These are phyloP conservation scores for Microplitis mediator DNA, from an alignment of 1,140 invertebrate species.

Conservation along the genomic window DNA sequence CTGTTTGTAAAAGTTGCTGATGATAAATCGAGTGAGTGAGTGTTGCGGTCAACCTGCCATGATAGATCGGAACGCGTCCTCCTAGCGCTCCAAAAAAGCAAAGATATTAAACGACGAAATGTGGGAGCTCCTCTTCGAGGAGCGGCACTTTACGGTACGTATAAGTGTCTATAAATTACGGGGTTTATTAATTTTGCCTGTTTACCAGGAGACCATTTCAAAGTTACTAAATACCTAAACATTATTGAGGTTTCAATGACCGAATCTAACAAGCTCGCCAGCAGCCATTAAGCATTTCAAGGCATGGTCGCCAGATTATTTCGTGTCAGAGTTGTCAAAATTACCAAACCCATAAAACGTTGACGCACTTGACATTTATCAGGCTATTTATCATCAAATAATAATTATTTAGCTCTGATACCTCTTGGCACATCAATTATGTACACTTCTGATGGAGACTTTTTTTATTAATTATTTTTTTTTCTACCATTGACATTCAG, in stretches of 20 bases:
- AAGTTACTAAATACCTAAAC: neutral
- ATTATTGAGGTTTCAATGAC: slow-evolving; percentile 9
- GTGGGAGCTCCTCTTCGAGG: slow-evolving; percentile 43
- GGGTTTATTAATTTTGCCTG: neutral
- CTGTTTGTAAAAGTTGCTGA: neutral
- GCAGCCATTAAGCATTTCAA: slow-evolving; percentile 46
- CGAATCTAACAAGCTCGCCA: slow-evolving; percentile 29
- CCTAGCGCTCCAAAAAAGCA: slow-evolving; percentile 42
- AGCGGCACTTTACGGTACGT: slow-evolving; percentile 47
- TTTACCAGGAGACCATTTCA: neutral
- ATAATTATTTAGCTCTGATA: neutral
- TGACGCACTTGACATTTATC: neutral
- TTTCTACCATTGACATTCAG: neutral
- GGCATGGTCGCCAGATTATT: slow-evolving; percentile 44
- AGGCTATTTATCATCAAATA: neutral
- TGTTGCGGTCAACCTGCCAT: slow-evolving; percentile 47
- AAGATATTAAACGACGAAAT: slow-evolving; percentile 43
- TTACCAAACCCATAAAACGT: neutral
- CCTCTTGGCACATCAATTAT: neutral
- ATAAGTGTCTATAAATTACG: slow-evolving; percentile 4
- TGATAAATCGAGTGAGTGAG: slow-evolving; percentile 3
- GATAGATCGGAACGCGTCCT: slow-evolving; percentile 54
- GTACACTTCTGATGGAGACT: neutral
- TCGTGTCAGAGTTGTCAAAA: slow-evolving; percentile 36
- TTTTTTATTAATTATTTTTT: neutral